Base-by-base conservation (phyloP, 2,113 vertebrate genomes). In the Gnathonemus echidnorhynchus region DNA sequence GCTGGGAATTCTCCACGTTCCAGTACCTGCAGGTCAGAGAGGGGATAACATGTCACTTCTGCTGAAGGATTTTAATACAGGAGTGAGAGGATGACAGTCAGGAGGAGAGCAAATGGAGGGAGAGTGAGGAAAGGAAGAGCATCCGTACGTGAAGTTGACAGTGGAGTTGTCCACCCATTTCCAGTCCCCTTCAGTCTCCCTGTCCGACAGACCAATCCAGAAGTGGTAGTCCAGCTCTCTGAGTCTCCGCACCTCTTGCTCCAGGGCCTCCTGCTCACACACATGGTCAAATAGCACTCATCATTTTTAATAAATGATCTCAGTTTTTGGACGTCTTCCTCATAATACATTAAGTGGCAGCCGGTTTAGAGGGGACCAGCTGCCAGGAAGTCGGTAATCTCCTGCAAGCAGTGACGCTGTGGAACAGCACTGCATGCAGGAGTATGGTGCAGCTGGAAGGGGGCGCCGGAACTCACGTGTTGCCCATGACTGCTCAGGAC, bases 161-260 rank as follows among this genome's bases (percentile, higher is more conserved):
- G 91, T 90, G 17, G 92, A 93, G 89, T 94, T 93, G 92, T 95
- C 92, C 92, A 94, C 93, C 94, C 94, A 95, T 95, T 91, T 94
- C 94, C 93, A 93, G 45, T 91, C 92, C 2, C 93, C 92, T 87
- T 94, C 93, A 7, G 80, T 92, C 35, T 93, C 91, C 2, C 45
- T 17, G 87, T 94, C 93, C 27, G 91, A 91, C 89, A 94, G 89
- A 77, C 92, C 93, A 17, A 94, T 93, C 93, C 93, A 94, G 88
- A 85, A 94, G 84, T 93, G 89, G 66, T 93, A 92, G 46, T 94
- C 92, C 50, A 86, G 31, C 48, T 91, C 90, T 3, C 90, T 90
- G n/a, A 77, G 50, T n/a, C 80, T 91, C 46, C 89, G 91, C 8
- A 92, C 93, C 13, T 91, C 92, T 53, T 90, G 58, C 31, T 92